Evolutionary conservation across 1,140 invertebrate species (phyloP).

Genomic region (Drosophila tristis): DNA sequence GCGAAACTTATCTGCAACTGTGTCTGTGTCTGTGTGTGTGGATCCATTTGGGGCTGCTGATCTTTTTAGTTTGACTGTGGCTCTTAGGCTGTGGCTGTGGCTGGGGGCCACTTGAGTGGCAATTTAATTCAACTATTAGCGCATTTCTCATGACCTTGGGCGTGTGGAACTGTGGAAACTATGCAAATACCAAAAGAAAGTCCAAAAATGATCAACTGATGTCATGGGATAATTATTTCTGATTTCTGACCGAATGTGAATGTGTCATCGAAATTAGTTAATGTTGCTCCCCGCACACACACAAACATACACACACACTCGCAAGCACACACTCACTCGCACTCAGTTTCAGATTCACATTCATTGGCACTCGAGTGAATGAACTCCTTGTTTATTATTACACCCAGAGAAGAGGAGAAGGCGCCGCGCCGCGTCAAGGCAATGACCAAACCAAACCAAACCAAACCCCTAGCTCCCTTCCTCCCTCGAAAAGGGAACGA

Average conservation of each 20-base stretch:
- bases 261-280: constrained; percentile 52
- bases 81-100: background rate
- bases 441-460: too few species aligned
- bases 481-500: constrained; percentile 25
- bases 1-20: constrained; percentile 4
- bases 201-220: constrained; percentile 59
- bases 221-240: constrained; percentile 57
- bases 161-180: constrained; percentile 9
- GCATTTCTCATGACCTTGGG: constrained; percentile 51
- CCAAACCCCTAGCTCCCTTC: too few species aligned
- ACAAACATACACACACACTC: too few species aligned
- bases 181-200: constrained; percentile 12
- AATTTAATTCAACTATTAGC: constrained; percentile 66
- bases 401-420: constrained; percentile 21
- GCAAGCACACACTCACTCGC: background rate
- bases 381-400: constrained; percentile 69
- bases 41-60: constrained; percentile 13
- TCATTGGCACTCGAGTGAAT: constrained; percentile 46
- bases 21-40: background rate
- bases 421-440: constrained; percentile 9
- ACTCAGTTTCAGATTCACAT: background rate
- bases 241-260: background rate
- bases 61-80: constrained; percentile 37
- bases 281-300: constrained; percentile 2
- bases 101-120: constrained; percentile 60